Base-by-base conservation (phyloP, 2,888 invertebrate genomes). In the Hoplodrina blanda region DNA sequence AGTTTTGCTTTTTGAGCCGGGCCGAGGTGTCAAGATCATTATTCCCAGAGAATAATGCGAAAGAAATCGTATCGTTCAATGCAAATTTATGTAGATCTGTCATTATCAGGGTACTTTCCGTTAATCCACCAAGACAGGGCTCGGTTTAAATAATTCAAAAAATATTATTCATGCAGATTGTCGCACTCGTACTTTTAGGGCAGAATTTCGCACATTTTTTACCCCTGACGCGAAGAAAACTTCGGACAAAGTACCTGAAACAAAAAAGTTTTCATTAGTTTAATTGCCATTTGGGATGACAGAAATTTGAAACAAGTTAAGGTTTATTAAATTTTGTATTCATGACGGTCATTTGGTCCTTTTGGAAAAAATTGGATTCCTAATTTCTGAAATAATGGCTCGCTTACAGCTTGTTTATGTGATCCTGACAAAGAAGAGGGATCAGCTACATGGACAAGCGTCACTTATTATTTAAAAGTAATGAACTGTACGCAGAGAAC, bases 81-180 rank as follows among this genome's bases (percentile, higher is more conserved):
- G 90, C 84, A 87, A 91, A 91, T 90, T 80, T 88, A 92, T 91
- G 91, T 78, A 89, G 87, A 91, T 89, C 84, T 82, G 71, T 61
- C 59, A 79, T 73, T 78, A 79, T 73, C 78, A 76, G 82, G 83
- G 80, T 83, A 86, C 86, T 87, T 88, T 81, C 79, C 65, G 83
- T 84, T 91, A 91, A 91, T 91, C 88, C 89, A 77, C 81, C 81
- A 73, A 86, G 89, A 88, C 88, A 87, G 88, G 82, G 82, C 83
- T 62, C 79, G 80, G 82, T 85, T 85, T 87, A 87, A 91, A 91
- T 90, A 90, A 91, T 91, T 88, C 89, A 87, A 81, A 84, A 81
- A 89, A 90, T 90, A 91, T 90, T 91, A 92, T 91, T 91, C 91
- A 91, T 90, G 89, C 83, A 89, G 87, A 91, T 90, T 89, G 88